Evolutionary conservation across 2,113 vertebrate species (phyloP).

Genomic region (Lichenostomus cassidix): DNA sequence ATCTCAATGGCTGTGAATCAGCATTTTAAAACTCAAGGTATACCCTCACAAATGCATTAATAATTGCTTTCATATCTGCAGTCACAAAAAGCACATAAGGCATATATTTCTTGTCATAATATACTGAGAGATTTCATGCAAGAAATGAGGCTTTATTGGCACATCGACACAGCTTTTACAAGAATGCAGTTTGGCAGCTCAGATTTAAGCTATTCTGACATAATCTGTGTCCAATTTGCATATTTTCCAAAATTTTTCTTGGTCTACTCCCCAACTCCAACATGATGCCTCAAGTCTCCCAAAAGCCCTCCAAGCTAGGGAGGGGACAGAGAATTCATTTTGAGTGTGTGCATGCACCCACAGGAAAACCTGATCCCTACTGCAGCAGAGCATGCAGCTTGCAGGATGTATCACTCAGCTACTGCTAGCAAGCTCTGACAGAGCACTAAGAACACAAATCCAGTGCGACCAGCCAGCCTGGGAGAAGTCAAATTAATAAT

Average conservation of each 20-base stretch:
- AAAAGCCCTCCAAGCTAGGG: conserved; percentile 11
- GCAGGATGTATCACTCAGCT: neutral
- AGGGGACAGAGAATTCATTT: neutral
- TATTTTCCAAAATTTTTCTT: neutral
- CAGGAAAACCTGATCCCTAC: neutral
- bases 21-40: neutral
- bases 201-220: neutral
- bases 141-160: neutral
- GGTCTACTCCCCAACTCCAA: neutral
- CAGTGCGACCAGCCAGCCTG: accelerated
- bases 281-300: neutral
- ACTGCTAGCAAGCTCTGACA: neutral
- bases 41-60: neutral
- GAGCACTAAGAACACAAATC: neutral
- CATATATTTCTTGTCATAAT: neutral
- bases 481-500: neutral
- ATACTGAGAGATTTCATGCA: neutral
- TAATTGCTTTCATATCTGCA: neutral
- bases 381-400: neutral
- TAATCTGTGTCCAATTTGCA: neutral
- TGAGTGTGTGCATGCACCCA: neutral
- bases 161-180: neutral
- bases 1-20: neutral
- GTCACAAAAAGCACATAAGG: neutral
- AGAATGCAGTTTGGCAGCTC: neutral